Evolutionary conservation across 2,797 vertebrate species (phyloP).

Genomic region (Thalassophryne amazonica): DNA sequence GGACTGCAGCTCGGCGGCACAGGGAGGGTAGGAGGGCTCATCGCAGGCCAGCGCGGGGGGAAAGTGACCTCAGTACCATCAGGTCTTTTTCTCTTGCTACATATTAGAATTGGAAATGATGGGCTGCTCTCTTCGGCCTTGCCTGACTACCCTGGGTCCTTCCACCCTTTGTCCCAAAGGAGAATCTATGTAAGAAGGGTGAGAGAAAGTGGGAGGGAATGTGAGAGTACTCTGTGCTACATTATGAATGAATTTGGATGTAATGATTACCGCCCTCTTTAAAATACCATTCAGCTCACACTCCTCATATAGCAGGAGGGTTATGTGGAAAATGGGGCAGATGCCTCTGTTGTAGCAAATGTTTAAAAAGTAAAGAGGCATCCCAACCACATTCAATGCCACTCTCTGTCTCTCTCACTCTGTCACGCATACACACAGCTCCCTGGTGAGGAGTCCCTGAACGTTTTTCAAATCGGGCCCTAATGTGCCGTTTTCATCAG

Average conservation of each 20-base stretch:
- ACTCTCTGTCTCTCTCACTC: not conserved
- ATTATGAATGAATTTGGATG: slow-evolving; percentile 98
- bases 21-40: slow-evolving; percentile 34
- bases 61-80: slow-evolving; percentile 95
- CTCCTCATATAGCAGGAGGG: slow-evolving; percentile 83
- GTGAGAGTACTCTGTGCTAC: slow-evolving; percentile 84
- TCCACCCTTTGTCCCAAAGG: slow-evolving; percentile 89
- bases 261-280: slow-evolving; percentile 89
- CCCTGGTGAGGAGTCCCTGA: slow-evolving; percentile 86
- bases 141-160: slow-evolving; percentile 85
- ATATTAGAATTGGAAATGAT: slow-evolving; percentile 99
- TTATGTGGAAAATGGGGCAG: slow-evolving; percentile 83
- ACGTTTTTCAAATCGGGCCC: slow-evolving; percentile 91
- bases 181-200: slow-evolving; percentile 51
- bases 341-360: slow-evolving; percentile 91
- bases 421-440: slow-evolving; percentile 26
- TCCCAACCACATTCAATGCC: slow-evolving; percentile 35
- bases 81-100: slow-evolving; percentile 74
- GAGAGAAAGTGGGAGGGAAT: slow-evolving; percentile 61
- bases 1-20: slow-evolving; percentile 73
- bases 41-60: slow-evolving; percentile 62
- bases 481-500: slow-evolving; percentile 99
- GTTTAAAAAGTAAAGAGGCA: slow-evolving; percentile 85
- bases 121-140: slow-evolving; percentile 87
- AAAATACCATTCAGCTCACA: slow-evolving; percentile 89